A percentile compares a stretch with the other conserved stretches of the same genome.
Evolutionary conservation across 2,888 invertebrate genomes (phyloP).

Genomic region (Agrilus biguttatus): DNA sequence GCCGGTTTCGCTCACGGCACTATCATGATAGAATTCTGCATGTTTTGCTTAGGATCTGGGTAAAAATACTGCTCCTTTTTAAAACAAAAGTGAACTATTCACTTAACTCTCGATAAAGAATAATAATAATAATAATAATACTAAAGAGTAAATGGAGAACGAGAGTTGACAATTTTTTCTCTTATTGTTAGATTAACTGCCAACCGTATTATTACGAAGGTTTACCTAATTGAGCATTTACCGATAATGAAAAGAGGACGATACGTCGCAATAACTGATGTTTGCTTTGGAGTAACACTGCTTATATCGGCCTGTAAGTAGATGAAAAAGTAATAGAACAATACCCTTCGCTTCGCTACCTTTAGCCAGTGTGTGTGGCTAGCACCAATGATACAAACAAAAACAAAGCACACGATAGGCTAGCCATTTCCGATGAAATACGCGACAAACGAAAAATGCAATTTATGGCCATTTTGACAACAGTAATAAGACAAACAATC

Average conservation of each 20-base stretch:
- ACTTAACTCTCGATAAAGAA: too few species aligned
- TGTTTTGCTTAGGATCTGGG: constrained; percentile 30
- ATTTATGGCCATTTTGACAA: too few species aligned
- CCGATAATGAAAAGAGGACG: constrained; percentile 26
- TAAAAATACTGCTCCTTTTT: constrained; percentile 13
- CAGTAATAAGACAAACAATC: too few species aligned
- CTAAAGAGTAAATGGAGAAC: too few species aligned
- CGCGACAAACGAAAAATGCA: too few species aligned
- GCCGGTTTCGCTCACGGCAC: constrained; percentile 28
- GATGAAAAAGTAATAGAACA: too few species aligned
- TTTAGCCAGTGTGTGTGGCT: too few species aligned
- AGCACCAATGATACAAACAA: neutral
- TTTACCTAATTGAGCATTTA: constrained; percentile 30
- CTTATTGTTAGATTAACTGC: constrained; percentile 22
- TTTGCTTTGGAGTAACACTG: constrained; percentile 27
- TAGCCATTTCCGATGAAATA: too few species aligned
- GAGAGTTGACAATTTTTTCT: neutral
- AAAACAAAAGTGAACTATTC: too few species aligned
- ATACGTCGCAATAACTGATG: constrained; percentile 24
- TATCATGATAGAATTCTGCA: constrained; percentile 23
- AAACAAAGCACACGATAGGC: too few species aligned
- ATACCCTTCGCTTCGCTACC: too few species aligned
- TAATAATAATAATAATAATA: too few species aligned
- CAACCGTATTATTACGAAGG: constrained; percentile 22
- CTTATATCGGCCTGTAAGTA: constrained; percentile 18